Base-by-base conservation (phyloP, 2,113 vertebrate species). In the Pteropus alecto region DNA sequence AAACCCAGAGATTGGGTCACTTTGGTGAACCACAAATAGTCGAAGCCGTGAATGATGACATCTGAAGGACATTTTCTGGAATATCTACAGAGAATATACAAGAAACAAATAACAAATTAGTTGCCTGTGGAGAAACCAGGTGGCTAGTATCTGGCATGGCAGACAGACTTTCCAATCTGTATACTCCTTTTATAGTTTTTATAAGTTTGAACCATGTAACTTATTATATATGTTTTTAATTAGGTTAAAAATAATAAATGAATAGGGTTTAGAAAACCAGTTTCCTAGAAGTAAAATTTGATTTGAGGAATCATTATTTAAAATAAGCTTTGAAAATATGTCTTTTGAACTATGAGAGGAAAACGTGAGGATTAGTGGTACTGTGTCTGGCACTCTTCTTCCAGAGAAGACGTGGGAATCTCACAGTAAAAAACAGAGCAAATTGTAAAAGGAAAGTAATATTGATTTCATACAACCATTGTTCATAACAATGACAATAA, bases 251-350 rank as follows among this genome's bases (percentile, higher is more conserved):
- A 65, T 65, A 90, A 76, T 74, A 71, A 92, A 60, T 56, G 30
- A 89, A 87, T 30, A 78, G 71, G 82, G 21, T 13, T 63, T 83
- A 46, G 48, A 73, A 92, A 92, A 63, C 21, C 33, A 58, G 22
- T 43, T 88, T 79, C 41, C 54, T 87, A 90, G 33, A 92, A 92
- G 38, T 67, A 35, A 95, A 95, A 83, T 74, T 79, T 90, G 48
- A 73, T 70, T 92, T 83, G 15, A 78, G 63, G 60, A 83, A 83
- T 87, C 19, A 68, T 78, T 82, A n/a, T 54, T 96, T 89, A 46
- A 94, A 93, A 76, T 88, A n/a, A 24, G 46, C 79, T 91, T 90
- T 79, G 5, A 81, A 97, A 94, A 94, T 58, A 81, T 4, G 1
- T 83, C 41, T 96, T 95, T 84, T 85, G 38, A 85, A 46, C 58